These are phyloP conservation scores for Lophius piscatorius DNA, from an alignment of 2,113 vertebrate species.

Conservation along the genomic window DNA sequence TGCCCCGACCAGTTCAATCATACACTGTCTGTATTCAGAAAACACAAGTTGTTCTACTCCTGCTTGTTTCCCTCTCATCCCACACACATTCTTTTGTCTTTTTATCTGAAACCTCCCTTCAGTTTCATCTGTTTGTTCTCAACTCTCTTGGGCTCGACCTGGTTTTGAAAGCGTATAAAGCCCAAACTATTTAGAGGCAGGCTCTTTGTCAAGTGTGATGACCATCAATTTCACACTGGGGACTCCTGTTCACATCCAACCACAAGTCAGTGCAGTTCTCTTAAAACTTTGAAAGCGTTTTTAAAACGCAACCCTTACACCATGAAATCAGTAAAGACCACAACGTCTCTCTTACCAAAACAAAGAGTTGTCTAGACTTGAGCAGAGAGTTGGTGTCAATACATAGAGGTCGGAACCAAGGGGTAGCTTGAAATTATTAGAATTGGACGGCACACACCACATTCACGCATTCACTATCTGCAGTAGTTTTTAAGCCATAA, in stretches of 20 bases:
- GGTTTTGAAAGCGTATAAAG: conserved; percentile 25
- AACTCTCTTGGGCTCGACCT: conserved; percentile 28
- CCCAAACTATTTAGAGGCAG: conserved; percentile 19
- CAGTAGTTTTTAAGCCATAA: too few relatives aligned
- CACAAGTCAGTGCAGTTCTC: background rate
- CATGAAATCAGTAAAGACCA: too few relatives aligned
- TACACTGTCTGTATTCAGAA: conserved; percentile 38
- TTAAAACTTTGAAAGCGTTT: background rate
- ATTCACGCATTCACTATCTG: too few relatives aligned
- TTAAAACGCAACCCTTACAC: too few relatives aligned
- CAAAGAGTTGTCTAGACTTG: too few relatives aligned
- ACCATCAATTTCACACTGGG: background rate
- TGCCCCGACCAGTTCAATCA: conserved; percentile 45
- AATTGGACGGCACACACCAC: too few relatives aligned
- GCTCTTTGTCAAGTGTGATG: conserved; percentile 17
- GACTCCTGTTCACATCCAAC: background rate
- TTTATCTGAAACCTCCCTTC: conserved; percentile 41
- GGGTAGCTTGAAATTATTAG: too few relatives aligned
- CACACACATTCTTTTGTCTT: conserved; percentile 25
- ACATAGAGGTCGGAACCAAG: too few relatives aligned
- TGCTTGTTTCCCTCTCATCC: conserved; percentile 18
- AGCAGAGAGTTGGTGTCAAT: too few relatives aligned
- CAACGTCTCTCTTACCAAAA: too few relatives aligned
- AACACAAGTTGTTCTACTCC: background rate
- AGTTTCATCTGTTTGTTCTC: conserved; percentile 24